Conservation (phyloP, 30 jellyfish, hydroid and myxozoan genomes). For the Aurelia sp. region DNA sequence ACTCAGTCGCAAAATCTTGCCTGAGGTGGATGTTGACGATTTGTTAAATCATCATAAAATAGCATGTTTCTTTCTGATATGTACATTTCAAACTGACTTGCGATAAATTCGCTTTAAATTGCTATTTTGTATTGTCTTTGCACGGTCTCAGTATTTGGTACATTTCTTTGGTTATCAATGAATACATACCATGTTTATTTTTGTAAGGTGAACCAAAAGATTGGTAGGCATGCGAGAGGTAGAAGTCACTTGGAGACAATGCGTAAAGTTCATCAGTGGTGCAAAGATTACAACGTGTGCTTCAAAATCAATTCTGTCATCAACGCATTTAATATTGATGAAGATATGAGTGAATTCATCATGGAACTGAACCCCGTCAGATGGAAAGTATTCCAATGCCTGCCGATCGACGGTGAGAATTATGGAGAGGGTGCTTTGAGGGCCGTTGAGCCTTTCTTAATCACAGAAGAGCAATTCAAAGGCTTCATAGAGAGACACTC, state of each 20-base stretch:
- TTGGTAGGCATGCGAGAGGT: slow-evolving; percentile 71
- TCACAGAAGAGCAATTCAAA: slow-evolving; percentile 64
- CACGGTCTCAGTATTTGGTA: no score
- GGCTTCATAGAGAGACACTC: slow-evolving; percentile 64
- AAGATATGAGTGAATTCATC: slow-evolving; percentile 69
- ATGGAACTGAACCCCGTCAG: slow-evolving; percentile 63
- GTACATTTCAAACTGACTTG: no score
- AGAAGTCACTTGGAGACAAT: slow-evolving; percentile 67
- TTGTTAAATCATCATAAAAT: no score
- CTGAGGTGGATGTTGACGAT: no score
- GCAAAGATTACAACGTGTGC: slow-evolving; percentile 41
- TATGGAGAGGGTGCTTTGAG: slow-evolving; percentile 73
- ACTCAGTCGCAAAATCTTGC: no score
- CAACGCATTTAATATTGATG: slow-evolving; percentile 67
- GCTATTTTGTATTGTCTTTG: no score
- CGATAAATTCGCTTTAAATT: no score
- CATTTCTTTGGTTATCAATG: no score
- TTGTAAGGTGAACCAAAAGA: slow-evolving; percentile 56
- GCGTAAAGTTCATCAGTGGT: slow-evolving; percentile 66
- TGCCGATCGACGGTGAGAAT: slow-evolving; percentile 63
- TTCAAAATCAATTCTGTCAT: slow-evolving; percentile 75
- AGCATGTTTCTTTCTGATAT: no score
- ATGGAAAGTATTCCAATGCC: slow-evolving; percentile 82
- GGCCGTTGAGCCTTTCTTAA: slow-evolving; percentile 63
- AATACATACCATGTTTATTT: no score